A percentile compares a stretch with the other conserved stretches of the same genome.
Evolutionary conservation across 92 coral and sea anemone genomes (phyloP).

Genomic region (Siderastrea radians): DNA sequence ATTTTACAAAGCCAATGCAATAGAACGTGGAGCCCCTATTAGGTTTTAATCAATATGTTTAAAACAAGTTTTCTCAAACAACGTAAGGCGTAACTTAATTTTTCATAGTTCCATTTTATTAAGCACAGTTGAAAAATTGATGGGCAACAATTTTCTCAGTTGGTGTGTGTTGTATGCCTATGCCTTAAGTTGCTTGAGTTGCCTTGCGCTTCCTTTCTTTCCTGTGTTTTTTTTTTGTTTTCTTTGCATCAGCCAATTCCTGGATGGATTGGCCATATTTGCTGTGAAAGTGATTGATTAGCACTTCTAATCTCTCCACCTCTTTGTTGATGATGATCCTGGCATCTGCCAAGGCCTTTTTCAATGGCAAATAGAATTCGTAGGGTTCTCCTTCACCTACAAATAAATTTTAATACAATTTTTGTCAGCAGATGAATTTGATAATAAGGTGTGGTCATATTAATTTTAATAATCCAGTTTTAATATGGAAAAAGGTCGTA

Average conservation of each 20-base stretch:
- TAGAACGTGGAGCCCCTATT: too few relatives aligned
- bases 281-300: neutral
- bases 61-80: too few relatives aligned
- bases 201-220: neutral
- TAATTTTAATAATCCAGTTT: neutral
- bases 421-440: too few relatives aligned
- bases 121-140: neutral
- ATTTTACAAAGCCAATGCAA: neutral
- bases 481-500: neutral
- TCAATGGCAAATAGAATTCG: neutral
- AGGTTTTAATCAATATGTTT: neutral
- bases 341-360: neutral
- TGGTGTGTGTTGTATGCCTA: too few relatives aligned
- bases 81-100: too few relatives aligned
- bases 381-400: neutral
- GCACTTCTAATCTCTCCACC: neutral
- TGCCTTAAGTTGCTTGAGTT: neutral
- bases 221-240: neutral
- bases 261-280: neutral
- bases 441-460: too few relatives aligned
- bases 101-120: too few relatives aligned
- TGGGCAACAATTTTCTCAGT: too few relatives aligned
- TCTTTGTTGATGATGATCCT: neutral
- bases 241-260: neutral
- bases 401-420: too few relatives aligned